Percentiles rank a stretch among this genome's conserved stretches.
Evolutionary conservation across 2,113 vertebrate species (phyloP).

Genomic region (Pholis gunnellus): DNA sequence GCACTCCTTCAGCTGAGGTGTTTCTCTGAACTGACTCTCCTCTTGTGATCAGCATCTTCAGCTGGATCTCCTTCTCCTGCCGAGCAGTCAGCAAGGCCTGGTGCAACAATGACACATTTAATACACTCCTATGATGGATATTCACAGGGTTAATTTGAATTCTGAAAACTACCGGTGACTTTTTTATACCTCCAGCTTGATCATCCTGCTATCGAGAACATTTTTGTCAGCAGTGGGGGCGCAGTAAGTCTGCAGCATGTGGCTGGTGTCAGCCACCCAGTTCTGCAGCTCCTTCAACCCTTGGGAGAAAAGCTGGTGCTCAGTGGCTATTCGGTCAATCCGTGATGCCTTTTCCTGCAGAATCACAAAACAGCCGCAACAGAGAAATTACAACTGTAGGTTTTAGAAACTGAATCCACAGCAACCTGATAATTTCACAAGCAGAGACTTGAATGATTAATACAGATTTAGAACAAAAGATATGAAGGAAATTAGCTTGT

Average conservation of each 20-base stretch:
- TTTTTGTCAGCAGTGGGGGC: conserved; percentile 92
- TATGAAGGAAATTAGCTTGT: neutral
- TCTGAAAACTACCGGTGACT: neutral
- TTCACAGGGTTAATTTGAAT: neutral
- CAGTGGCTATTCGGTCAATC: conserved; percentile 90
- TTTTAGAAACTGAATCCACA: conserved; percentile 4
- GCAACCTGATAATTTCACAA: neutral
- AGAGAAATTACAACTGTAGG: neutral
- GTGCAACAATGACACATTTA: conserved; percentile 18
- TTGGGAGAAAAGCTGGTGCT: conserved; percentile 93
- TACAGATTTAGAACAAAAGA: conserved; percentile 18
- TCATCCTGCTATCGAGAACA: conserved; percentile 92
- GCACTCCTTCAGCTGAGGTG: conserved; percentile 90
- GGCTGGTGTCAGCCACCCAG: conserved; percentile 92
- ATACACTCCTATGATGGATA: neutral
- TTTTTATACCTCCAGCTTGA: conserved; percentile 92
- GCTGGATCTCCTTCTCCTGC: conserved; percentile 97
- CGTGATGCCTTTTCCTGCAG: conserved; percentile 93
- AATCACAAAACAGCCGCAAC: conserved; percentile 1
- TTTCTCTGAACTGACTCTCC: conserved; percentile 96
- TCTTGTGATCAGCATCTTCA: conserved; percentile 93
- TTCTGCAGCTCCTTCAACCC: conserved; percentile 92
- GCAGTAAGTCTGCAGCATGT: conserved; percentile 92
- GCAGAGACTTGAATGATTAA: neutral
- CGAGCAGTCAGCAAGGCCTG: conserved; percentile 90